phyloP scores from a whole-genome alignment of 2,797 vertebrate species.

The Trachops cirrhosus region DNA sequence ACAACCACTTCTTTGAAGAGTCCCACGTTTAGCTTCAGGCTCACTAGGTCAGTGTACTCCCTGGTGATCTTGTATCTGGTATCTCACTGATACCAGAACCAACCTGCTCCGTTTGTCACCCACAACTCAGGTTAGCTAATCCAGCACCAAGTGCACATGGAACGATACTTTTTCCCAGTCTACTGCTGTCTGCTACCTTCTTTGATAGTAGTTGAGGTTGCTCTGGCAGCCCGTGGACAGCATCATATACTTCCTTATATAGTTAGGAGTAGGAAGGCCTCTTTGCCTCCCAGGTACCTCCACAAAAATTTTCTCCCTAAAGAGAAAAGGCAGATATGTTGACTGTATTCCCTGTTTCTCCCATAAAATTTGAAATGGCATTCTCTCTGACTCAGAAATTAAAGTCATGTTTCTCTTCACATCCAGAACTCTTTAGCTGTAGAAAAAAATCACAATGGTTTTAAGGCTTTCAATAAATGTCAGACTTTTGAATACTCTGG shows the following conservation, averaged over 20 bases:
- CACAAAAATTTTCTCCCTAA: background rate
- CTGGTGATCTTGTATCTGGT: background rate
- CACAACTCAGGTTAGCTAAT: background rate
- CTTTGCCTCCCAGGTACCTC: background rate
- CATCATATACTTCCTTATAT: background rate
- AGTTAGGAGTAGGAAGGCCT: background rate
- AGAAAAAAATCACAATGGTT: background rate
- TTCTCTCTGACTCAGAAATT: background rate
- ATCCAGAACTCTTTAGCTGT: background rate
- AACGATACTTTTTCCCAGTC: background rate
- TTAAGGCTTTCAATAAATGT: slow-evolving; percentile 1
- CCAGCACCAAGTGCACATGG: background rate
- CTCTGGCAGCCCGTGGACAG: background rate
- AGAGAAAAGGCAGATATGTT: background rate
- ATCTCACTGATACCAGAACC: background rate
- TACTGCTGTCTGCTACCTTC: background rate
- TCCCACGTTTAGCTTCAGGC: background rate
- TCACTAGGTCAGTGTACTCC: background rate
- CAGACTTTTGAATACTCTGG: background rate
- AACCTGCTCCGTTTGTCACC: background rate
- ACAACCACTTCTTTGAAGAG: background rate
- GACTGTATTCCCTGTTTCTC: slow-evolving; percentile 8
- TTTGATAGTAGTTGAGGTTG: background rate
- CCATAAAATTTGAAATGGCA: background rate
- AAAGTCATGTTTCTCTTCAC: background rate